Evolutionary conservation across 2,888 invertebrate genomes (phyloP).

Genomic region (Apotomis capreana): DNA sequence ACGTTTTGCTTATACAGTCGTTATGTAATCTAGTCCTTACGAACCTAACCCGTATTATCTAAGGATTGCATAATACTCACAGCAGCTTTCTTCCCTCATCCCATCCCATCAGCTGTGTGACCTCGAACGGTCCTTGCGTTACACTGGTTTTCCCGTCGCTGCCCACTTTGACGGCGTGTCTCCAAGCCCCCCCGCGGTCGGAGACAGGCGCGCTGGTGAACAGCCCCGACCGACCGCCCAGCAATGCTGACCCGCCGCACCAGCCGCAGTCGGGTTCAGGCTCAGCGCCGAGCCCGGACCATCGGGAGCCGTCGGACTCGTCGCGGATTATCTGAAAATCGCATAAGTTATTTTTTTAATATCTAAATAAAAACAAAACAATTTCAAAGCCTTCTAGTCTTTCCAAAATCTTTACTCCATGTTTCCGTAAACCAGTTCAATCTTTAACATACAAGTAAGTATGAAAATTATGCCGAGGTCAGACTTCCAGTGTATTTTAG

Average conservation of each 20-base stretch:
- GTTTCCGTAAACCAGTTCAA: too few species aligned
- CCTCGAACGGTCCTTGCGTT: conserved; percentile 89
- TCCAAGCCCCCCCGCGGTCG: conserved; percentile 80
- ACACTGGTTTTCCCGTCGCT: conserved; percentile 71
- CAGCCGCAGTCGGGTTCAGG: conserved; percentile 76
- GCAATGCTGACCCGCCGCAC: conserved; percentile 74
- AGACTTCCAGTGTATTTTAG: too few species aligned
- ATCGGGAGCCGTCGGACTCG: conserved; percentile 71
- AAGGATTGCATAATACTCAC: conserved; percentile 69
- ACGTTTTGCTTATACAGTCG: too few species aligned
- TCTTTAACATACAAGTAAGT: too few species aligned
- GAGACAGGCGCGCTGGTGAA: conserved; percentile 80
- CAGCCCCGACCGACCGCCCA: conserved; percentile 65
- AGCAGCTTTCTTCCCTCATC: conserved; percentile 87
- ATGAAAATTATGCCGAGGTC: too few species aligned
- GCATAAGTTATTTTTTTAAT: not conserved
- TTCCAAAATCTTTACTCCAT: too few species aligned
- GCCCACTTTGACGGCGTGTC: conserved; percentile 66
- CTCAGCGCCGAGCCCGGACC: conserved; percentile 78
- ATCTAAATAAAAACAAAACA: not conserved
- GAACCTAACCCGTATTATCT: too few species aligned
- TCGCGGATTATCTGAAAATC: conserved; percentile 69
- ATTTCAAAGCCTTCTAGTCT: too few species aligned
- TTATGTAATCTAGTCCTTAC: too few species aligned
- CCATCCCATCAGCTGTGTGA: conserved; percentile 90